Percentiles rank a stretch among this genome's conserved stretches.
Evolutionary conservation across 2,888 invertebrate genomes (phyloP).

Genomic region (Agrenia bidenticulata): DNA sequence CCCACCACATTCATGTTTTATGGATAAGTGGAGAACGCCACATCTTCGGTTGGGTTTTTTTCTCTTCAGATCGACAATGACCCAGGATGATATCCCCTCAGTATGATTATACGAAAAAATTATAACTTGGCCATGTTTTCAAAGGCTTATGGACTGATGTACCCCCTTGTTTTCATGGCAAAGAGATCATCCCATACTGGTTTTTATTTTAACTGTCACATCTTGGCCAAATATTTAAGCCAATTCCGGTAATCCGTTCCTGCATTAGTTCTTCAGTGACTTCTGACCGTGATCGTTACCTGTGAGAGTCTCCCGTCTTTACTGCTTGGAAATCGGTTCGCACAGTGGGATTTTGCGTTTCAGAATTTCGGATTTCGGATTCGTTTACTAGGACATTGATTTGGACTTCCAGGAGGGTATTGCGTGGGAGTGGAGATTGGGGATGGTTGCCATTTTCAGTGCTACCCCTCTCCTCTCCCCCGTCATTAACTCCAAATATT

Average conservation of each 20-base stretch:
- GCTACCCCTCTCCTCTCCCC: conserved; percentile 46
- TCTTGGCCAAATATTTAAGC: conserved; percentile 38
- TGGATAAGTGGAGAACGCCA: conserved; percentile 2
- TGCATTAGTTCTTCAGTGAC: conserved; percentile 36
- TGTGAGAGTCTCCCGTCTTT: neutral
- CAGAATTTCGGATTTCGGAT: neutral
- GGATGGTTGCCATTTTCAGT: conserved; percentile 33
- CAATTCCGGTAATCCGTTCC: conserved; percentile 36
- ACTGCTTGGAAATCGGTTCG: neutral
- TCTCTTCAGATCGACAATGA: conserved; percentile 23
- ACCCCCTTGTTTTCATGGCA: conserved; percentile 14
- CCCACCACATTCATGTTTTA: too few species aligned
- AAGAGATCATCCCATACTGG: conserved; percentile 21
- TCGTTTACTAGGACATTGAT: neutral
- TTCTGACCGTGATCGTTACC: conserved; percentile 10
- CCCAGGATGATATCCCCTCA: conserved; percentile 18
- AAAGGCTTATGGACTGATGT: conserved; percentile 1
- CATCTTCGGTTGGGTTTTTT: neutral
- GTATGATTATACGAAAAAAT: neutral
- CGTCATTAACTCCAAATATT: conserved; percentile 33
- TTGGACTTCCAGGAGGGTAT: conserved; percentile 28
- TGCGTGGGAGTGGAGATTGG: conserved; percentile 51
- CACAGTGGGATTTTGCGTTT: neutral
- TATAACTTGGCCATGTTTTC: too few species aligned
- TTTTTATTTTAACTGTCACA: conserved; percentile 26